A percentile compares a stretch with the other conserved stretches of the same genome.
Evolutionary conservation across 2,888 invertebrate species (phyloP).

Genomic region (Leptinotarsa juncta): DNA sequence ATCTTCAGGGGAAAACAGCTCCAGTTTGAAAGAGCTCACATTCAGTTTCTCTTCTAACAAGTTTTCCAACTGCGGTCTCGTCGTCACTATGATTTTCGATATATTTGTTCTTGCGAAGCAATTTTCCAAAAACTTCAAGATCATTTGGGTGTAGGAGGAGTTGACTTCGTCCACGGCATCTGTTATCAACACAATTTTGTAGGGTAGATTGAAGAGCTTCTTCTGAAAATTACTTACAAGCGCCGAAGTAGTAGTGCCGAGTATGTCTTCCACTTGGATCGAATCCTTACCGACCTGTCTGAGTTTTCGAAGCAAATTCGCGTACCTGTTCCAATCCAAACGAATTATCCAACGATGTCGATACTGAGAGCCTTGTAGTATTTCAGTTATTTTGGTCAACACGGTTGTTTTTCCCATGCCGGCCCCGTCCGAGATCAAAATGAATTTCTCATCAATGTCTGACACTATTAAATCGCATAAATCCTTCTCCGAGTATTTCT

Average conservation of each 20-base stretch:
- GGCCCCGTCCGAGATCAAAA: slow-evolving; percentile 24
- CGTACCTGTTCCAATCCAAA: slow-evolving; percentile 13
- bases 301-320: slow-evolving; percentile 1
- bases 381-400: slow-evolving; percentile 16
- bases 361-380: not conserved
- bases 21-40: slow-evolving; percentile 17
- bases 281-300: not conserved
- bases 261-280: slow-evolving; percentile 17
- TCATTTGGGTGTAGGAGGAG: slow-evolving; percentile 5
- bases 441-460: slow-evolving; percentile 7
- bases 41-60: slow-evolving; percentile 11
- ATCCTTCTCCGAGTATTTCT: not conserved
- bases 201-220: slow-evolving; percentile 5
- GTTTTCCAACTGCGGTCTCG: slow-evolving; percentile 25
- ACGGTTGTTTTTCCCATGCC: slow-evolving; percentile 31
- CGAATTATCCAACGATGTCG: slow-evolving; percentile 19
- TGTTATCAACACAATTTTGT: slow-evolving; percentile 23
- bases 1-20: slow-evolving; percentile 21
- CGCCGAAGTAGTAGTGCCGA: not conserved
- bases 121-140: slow-evolving; percentile 9
- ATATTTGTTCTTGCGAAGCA: slow-evolving; percentile 3
- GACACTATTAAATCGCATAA: not conserved
- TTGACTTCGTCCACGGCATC: slow-evolving; percentile 31
- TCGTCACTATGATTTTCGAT: slow-evolving; percentile 28
- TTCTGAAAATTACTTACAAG: slow-evolving; percentile 18